Evolutionary conservation across 2,888 invertebrate genomes (phyloP).

Genomic region (Synanthedon myopaeformis): DNA sequence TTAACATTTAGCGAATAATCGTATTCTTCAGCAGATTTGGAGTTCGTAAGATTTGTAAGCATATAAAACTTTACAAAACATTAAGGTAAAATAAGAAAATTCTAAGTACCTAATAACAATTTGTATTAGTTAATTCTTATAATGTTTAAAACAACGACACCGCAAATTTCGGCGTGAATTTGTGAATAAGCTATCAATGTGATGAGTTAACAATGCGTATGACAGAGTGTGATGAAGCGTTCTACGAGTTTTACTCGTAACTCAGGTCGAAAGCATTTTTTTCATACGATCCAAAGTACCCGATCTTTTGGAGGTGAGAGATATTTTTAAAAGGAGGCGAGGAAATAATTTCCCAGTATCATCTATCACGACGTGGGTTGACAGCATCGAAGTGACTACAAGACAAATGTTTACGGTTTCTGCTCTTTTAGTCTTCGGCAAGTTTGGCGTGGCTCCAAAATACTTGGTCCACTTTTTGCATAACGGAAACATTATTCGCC

Average conservation of each 20-base stretch:
- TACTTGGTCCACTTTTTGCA: neutral
- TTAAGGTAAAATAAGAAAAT: neutral
- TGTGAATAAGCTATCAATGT: too few relatives aligned
- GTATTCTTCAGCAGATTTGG: too few relatives aligned
- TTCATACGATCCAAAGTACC: neutral
- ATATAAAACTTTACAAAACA: neutral
- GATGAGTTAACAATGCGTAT: neutral
- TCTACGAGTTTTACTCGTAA: neutral
- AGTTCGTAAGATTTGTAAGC: too few relatives aligned
- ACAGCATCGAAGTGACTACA: slow-evolving; percentile 1
- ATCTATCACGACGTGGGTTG: slow-evolving; percentile 1
- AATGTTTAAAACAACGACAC: too few relatives aligned
- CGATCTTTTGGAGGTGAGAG: neutral
- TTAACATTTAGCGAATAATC: too few relatives aligned
- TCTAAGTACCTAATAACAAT: too few relatives aligned
- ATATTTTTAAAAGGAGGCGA: neutral
- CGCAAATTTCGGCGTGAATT: too few relatives aligned
- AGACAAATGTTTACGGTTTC: slow-evolving; percentile 1
- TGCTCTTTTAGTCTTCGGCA: neutral
- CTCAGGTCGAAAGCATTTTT: neutral
- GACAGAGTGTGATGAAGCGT: neutral
- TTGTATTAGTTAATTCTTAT: too few relatives aligned
- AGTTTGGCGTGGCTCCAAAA: neutral
- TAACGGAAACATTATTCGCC: too few relatives aligned
- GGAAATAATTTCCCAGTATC: slow-evolving; percentile 1